Base-by-base conservation (phyloP, 2,888 invertebrate species). In the Lacanobia wlatinum region DNA sequence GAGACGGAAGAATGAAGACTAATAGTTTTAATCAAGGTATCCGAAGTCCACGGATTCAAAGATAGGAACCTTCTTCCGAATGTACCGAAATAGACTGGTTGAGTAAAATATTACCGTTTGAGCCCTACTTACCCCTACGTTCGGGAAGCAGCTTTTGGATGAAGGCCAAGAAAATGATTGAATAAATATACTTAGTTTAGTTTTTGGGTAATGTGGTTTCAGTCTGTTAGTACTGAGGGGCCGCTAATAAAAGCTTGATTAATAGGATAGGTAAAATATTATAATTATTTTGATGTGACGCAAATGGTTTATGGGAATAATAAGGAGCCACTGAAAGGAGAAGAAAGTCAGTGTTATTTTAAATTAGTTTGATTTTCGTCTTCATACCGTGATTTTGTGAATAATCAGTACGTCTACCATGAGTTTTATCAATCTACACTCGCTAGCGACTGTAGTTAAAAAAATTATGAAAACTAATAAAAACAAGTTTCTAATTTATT, bases 1-100 rank as follows among this genome's bases (percentile, higher is more conserved):
- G 58, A 23, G n/a, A 10, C 48, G 12, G 58, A 53, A 9, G 18
- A 84, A 84, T 75, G 70, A 84, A 83, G 72, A 80, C 23, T 78
- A 73, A 81, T 78, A 48, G 58, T 73, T 58, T 63, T 78, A 81
- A 75, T 83, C 70, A 69, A 77, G 53, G 62, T 52, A n/a, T n/a
- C n/a, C n/a, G n/a, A n/a, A n/a, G 16, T 56, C 58, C 62, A 14
- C 43, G 38, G 55, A 60, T 68, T 21, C 43, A 10, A 63, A 65
- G 10, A 40, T 18, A 53, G 56, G 62, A 23, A 48, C 12, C n/a
- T 61, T 34, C 46, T 50, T 68, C 43, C 40, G 46, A 52, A 21
- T 55, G 10, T 71, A 67, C 34, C 9, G 14, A 72, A 70, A 78
- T 81, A 75, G 61, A 72, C 55, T 60, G 23, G 8, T 53, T 64